Base-by-base conservation (phyloP, 2,888 invertebrate genomes). In the Drosophila helvetica region DNA sequence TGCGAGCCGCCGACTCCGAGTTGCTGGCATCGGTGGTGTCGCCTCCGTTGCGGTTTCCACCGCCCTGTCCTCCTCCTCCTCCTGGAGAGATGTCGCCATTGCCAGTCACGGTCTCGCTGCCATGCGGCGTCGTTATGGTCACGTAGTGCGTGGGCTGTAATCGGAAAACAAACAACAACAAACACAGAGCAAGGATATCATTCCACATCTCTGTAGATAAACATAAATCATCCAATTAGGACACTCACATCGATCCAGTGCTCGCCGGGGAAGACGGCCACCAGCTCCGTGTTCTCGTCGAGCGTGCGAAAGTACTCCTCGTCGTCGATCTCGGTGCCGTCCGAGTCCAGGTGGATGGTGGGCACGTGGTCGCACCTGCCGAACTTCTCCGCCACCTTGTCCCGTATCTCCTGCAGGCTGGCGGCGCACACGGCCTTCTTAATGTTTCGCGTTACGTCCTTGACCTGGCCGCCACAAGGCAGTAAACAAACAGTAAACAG, bases 321-420 rank as follows among this genome's bases (percentile, higher is more conserved):
- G 90, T 98, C 98, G 86, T 98, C 98, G 55, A 98, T 96, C 93
- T 98, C 98, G 0, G 98, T 98, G 38, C 98, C 98, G 93, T 98
- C 98, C 54, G 95, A 95, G 91, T 98, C 98, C 79, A 98, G 93
- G 45, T 97, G 98, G 66, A 98, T 96, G 59, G 96, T 96, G 66
- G 97, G 93, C 74, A 93, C 89, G 50, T 93, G 93, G 77, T 94
- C 94, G 75, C 93, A 93, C 61, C 93, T 92, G 25, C 95, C 94
- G 77, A 97, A 93, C 91, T 96, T 96, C 88, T 95, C 95, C 56
- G 95, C 94, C 59, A 96, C 95, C 93, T 96, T 95, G 74, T 93
- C 92, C 80, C 95, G 94, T 89, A 97, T 93, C 90, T 97, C 97
- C 90, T 96, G 95, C 53, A 97, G 93, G 18, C 96, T 95, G 50